Percentiles rank a stretch among this genome's conserved stretches.
phyloP scores from a whole-genome alignment of 2,888 invertebrate species.

The Cryptocephalus moraei region DNA sequence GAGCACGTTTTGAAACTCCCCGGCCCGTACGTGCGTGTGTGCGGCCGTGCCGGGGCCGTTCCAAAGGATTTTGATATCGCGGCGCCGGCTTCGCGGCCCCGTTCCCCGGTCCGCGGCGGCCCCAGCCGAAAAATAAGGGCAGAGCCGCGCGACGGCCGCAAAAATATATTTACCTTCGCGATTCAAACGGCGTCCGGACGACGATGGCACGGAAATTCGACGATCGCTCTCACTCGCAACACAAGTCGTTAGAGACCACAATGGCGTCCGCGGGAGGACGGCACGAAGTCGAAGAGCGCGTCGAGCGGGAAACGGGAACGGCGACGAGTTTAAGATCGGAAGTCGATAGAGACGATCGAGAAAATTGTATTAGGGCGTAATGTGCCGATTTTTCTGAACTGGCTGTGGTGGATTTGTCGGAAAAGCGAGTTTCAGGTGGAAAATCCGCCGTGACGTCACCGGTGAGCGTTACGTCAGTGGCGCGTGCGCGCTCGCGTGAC shows the following conservation, averaged over 20 bases:
- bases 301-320: constrained; percentile 15
- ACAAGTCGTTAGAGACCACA: constrained; percentile 74
- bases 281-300: too few species aligned
- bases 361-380: neutral
- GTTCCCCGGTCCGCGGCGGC: constrained; percentile 40
- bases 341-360: constrained; percentile 5
- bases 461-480: constrained; percentile 31
- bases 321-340: constrained; percentile 30
- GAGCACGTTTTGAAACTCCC: constrained; percentile 19
- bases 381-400: too few species aligned
- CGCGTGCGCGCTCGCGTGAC: constrained; percentile 43
- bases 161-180: constrained; percentile 32
- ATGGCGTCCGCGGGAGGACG: constrained; percentile 59
- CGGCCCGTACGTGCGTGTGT: constrained; percentile 29
- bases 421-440: constrained; percentile 9
- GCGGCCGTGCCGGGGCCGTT: constrained; percentile 56
- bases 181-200: constrained; percentile 43
- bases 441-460: constrained; percentile 30
- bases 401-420: constrained; percentile 5
- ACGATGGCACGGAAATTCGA: constrained; percentile 58
- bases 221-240: constrained; percentile 54
- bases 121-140: constrained; percentile 37
- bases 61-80: constrained; percentile 60
- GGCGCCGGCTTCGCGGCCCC: constrained; percentile 46
- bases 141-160: constrained; percentile 13